Base-by-base conservation (phyloP, 2,888 invertebrate genomes). In the Elysia crispata region DNA sequence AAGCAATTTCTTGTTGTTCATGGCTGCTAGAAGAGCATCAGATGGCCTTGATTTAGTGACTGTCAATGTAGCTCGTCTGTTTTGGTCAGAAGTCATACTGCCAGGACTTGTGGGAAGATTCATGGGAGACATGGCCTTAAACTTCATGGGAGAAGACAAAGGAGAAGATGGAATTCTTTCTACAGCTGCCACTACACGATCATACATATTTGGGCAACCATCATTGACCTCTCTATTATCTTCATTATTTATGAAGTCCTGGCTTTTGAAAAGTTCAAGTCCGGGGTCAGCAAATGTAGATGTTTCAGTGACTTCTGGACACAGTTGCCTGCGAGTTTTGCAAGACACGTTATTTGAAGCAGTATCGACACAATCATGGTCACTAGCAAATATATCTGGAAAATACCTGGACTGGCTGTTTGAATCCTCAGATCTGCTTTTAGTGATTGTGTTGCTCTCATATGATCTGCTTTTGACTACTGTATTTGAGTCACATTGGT, bases 31-130 rank as follows among this genome's bases (percentile, higher is more conserved):
- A 13, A 89, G 84, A 25, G 86, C 87, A 80, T 87, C 87, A 23
- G 87, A 87, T 28, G 87, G 86, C 41, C 84, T 80, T 23, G 86
- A 83, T 67, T 88, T 88, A 18, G 86, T 87, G 13, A 87, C 85
- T 11, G 88, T 88, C 67, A 86, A 69, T 18, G 89, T 86, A 5
- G 83, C 81, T 62, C 85, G 67, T 41, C 85, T 83, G n/a, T 82
- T 77, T 0, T 72, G 79, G 41, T 85, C 84, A 13, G 70, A 73
- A 11, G 23, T 33, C 30, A 77, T 77, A 11, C 41, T 41, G 30
- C 76, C 41, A 15, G 85, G 84, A 54, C 82, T 82, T 28, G 77
- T 75, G 3, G 82, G 81, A n/a, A 83, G 57, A 31, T 60, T 28
- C 6, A 57, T 79, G 23, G 83, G 81, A 20, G 79, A 74, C 20